Percentiles rank a stretch among this genome's conserved stretches.
phyloP scores from a whole-genome alignment of 2,113 vertebrate genomes.

The human (Homo sapiens) region GRCh38 chr9:98922001-98922500 shows the following conservation, averaged over 20 bases:
- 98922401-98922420: no score
- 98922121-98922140: neutral
- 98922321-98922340: neutral
- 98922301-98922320: neutral
- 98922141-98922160: neutral
- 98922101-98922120: neutral
- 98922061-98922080: neutral
- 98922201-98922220: neutral
- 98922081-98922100: neutral
- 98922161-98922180: neutral
- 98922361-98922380: no score
- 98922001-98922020: neutral
- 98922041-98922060: neutral
- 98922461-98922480: no score
- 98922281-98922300: neutral
- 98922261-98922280: neutral
- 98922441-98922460: no score
- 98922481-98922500: no score
- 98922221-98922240: fast-evolving
- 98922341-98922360: neutral
- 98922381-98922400: no score
- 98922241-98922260: neutral
- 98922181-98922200: neutral
- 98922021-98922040: neutral
- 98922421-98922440: no score